phyloP scores from a whole-genome alignment of 2,113 vertebrate species.

The Heterocephalus glaber region DNA sequence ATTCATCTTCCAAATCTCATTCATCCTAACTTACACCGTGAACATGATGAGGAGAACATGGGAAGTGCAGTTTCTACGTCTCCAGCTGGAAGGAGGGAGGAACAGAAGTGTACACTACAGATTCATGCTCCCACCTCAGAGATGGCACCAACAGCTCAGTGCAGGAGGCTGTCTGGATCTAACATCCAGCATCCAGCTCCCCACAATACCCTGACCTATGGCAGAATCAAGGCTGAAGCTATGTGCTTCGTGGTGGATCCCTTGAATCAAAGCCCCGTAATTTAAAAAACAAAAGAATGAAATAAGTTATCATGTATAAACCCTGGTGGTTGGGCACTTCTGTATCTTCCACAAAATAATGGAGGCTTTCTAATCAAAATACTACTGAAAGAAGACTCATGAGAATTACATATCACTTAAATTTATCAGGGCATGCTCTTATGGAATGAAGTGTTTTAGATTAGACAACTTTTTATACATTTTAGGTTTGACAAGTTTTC shows the following conservation, averaged over 20 bases:
- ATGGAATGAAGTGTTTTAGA: constrained; percentile 9
- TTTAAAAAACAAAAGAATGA: not conserved
- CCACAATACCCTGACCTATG: not conserved
- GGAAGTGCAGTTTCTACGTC: not conserved
- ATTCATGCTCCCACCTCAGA: not conserved
- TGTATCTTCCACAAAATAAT: not conserved
- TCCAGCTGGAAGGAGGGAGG: not conserved
- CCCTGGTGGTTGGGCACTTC: not conserved
- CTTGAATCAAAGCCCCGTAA: not conserved
- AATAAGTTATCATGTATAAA: not conserved
- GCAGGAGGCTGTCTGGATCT: not conserved
- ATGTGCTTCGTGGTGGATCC: not conserved
- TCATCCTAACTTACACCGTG: not conserved
- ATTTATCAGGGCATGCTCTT: not conserved
- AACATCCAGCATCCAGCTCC: not conserved
- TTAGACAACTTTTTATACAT: not conserved
- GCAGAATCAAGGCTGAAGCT: not conserved
- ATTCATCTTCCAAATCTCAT: not conserved
- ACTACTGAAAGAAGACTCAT: not conserved
- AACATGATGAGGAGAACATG: not conserved
- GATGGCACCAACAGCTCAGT: no score
- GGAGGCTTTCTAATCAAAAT: constrained; percentile 30
- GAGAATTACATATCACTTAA: not conserved
- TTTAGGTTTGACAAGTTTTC: constrained; percentile 11
- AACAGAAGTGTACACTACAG: not conserved